phyloP scores from a whole-genome alignment of 2,797 vertebrate species.

The Etheostoma nigrum region DNA sequence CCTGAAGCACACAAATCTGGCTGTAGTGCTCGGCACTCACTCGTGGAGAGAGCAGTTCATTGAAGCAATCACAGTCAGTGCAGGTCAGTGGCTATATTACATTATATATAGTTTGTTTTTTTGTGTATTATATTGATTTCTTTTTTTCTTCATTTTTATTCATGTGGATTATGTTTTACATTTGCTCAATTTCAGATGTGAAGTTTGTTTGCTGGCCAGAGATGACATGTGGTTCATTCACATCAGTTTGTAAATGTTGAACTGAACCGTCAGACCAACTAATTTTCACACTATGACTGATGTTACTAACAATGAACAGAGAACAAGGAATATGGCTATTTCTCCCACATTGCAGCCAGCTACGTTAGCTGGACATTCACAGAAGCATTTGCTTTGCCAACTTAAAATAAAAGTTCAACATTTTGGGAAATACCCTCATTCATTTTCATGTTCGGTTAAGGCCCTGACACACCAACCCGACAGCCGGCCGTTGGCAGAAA shows the following conservation, averaged over 20 bases:
- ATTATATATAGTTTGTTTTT: background rate
- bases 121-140: background rate
- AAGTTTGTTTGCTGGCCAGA: background rate
- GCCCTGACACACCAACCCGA: background rate
- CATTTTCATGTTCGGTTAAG: background rate
- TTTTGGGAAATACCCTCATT: background rate
- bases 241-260: background rate
- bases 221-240: background rate
- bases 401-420: background rate
- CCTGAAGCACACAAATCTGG: constrained; percentile 93
- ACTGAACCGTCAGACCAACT: background rate
- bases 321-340: background rate
- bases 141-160: background rate
- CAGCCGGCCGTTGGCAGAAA: too few relatives aligned
- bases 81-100: constrained; percentile 79
- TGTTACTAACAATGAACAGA: background rate
- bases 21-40: constrained; percentile 91
- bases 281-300: background rate
- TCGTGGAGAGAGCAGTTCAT: constrained; percentile 95
- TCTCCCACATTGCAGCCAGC: background rate
- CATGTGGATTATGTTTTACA: background rate
- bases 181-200: background rate
- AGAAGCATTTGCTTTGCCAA: background rate
- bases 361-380: background rate
- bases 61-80: constrained; percentile 92